phyloP scores from a whole-genome alignment of 2,888 invertebrate genomes.

The Eremobia ochroleuca region DNA sequence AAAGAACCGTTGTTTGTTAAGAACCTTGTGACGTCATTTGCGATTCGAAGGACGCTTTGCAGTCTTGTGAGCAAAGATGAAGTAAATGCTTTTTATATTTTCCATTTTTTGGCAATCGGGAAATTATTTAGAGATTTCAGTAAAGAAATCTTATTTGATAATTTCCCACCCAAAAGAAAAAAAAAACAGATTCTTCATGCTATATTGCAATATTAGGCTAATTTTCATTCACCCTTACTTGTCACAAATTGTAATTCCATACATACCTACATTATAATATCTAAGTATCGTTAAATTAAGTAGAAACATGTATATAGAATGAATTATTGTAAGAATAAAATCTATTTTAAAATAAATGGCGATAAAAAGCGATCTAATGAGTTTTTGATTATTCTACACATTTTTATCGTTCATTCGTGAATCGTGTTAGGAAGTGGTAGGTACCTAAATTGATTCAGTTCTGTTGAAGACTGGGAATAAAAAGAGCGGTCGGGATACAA shows the following conservation, averaged over 20 bases:
- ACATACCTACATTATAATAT: neutral
- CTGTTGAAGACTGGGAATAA: conserved; percentile 9
- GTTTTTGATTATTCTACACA: conserved; percentile 57
- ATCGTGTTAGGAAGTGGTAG: neutral
- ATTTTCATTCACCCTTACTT: neutral
- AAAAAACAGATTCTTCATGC: neutral
- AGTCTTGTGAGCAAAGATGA: neutral
- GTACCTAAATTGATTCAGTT: conserved; percentile 14
- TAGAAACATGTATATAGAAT: conserved; percentile 19
- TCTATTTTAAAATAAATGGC: conserved; percentile 36
- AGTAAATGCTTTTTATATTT: neutral
- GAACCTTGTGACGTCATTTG: neutral
- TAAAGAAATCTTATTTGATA: no score
- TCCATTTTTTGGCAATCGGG: neutral
- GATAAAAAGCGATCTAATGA: conserved; percentile 47
- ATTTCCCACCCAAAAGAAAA: no score
- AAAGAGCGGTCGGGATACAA: neutral
- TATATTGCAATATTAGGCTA: neutral
- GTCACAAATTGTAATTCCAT: neutral
- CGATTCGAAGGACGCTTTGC: neutral
- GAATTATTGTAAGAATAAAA: conserved; percentile 21
- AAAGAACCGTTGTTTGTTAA: neutral
- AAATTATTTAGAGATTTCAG: neutral
- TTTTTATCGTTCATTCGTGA: conserved; percentile 22
- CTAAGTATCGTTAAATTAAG: conserved; percentile 5